Percentiles rank a stretch among this genome's conserved stretches.
phyloP scores from a whole-genome alignment of 1,140 invertebrate genomes.

The Papilio polytes region DNA sequence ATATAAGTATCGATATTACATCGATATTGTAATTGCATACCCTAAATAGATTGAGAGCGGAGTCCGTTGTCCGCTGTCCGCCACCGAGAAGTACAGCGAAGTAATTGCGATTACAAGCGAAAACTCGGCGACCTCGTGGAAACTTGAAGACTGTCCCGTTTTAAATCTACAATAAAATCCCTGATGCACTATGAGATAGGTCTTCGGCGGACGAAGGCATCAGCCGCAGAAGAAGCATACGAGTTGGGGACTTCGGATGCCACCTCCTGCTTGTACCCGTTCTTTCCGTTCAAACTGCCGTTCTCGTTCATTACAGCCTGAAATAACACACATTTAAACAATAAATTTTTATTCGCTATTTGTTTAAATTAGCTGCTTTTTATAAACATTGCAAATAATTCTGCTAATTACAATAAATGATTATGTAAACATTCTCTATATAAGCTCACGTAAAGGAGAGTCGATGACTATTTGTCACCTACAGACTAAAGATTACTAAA shows the following conservation, averaged over 20 bases:
- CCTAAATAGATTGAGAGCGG: not conserved
- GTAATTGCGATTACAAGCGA: not conserved
- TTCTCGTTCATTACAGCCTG: conserved; percentile 84
- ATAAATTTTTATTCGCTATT: not conserved
- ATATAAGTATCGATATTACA: not conserved
- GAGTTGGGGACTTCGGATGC: conserved; percentile 83
- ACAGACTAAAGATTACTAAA: not conserved
- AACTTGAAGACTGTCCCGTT: conserved; percentile 20
- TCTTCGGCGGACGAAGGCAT: conserved; percentile 74
- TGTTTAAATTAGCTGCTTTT: not conserved
- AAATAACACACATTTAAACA: conserved; percentile 45
- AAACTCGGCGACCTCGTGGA: conserved; percentile 1
- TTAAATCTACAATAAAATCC: conserved; percentile 20
- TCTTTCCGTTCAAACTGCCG: conserved; percentile 67
- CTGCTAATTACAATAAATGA: not conserved
- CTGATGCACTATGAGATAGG: conserved; percentile 60
- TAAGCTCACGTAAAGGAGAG: not conserved
- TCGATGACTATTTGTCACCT: not conserved
- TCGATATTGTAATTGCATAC: not conserved
- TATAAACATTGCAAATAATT: not conserved
- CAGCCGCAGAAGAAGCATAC: conserved; percentile 75
- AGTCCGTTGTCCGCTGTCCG: not conserved
- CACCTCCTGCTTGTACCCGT: conserved; percentile 77
- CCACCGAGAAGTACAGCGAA: not conserved
- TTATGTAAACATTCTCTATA: not conserved